Conservation (phyloP, 2,113 vertebrate species). For the Oceanodroma tethys region DNA sequence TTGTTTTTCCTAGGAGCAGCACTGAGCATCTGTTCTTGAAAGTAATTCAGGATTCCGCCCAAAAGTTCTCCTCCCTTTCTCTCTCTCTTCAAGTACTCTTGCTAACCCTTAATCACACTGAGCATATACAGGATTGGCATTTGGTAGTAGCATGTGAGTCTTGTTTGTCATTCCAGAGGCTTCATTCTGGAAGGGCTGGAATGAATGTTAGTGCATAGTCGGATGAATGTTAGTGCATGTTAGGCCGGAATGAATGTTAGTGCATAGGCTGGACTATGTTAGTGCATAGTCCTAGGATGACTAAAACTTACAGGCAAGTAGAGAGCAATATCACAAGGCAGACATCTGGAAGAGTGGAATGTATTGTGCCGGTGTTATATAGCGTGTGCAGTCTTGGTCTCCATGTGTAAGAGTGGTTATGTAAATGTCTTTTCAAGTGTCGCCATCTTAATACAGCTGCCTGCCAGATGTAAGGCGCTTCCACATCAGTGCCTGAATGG, state of each 20-base stretch:
- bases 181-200: neutral
- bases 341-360: neutral
- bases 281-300: neutral
- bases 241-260: no score
- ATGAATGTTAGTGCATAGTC: no score
- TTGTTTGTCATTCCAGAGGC: neutral
- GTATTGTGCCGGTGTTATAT: neutral
- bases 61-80: neutral
- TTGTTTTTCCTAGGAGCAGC: neutral
- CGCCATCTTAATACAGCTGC: neutral
- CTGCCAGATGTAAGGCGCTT: neutral
- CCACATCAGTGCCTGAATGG: neutral
- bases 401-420: neutral
- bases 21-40: neutral
- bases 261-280: no score
- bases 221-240: no score
- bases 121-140: neutral
- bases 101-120: neutral
- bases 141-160: neutral
- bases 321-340: neutral
- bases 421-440: neutral
- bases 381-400: rapidly evolving
- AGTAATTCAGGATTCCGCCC: neutral
- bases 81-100: neutral
- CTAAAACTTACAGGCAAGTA: neutral